Base-by-base conservation (phyloP, 2,797 vertebrate genomes). In the Gambelia wislizenii region DNA sequence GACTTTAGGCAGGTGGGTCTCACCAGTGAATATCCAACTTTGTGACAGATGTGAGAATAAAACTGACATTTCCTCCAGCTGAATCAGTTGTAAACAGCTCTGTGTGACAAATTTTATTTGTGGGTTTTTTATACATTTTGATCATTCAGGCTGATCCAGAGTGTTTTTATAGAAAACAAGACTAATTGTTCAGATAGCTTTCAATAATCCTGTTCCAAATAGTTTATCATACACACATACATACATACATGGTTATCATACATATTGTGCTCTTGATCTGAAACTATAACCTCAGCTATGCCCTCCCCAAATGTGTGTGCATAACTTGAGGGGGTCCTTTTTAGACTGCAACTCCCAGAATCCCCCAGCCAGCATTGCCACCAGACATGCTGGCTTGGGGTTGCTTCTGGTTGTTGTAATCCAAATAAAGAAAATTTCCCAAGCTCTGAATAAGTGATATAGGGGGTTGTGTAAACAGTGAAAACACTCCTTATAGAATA, bases 91-190 rank as follows among this genome's bases (percentile, higher is more conserved):
- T 64, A 75, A 44, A 88, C 54, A 90, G 85, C 84, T 86, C 90
- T 88, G 78, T 85, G 87, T 54, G 77, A 14, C 54, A 88, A 75
- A 90, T 36, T 20, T 72, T 91, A 90, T 92, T 78, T 44, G 36
- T 20, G 25, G 10, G 10, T 67, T 91, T 91, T 81, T 86, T 93
- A 89, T 92, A 76, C 52, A 77, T 49, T 87, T 76, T 90, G 88
- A 89, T 92, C 93, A 92, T 92, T 94, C 87, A 72, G 25, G 69
- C 87, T 72, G 91, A 92, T 86, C 27, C 76, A 64, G 69, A 42
- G 49, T 42, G 39, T 25, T 75, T 52, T 56, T 39, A 56, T 39
- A 10, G 49, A 49, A 84, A 84, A 69, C 33, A 80, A 52, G 27
- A 12, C 56, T 84, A 59, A 77, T 87, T 84, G 61, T 84, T 77